Percentiles rank a stretch among this genome's conserved stretches.
Evolutionary conservation across 2,113 vertebrate species (phyloP).

Genomic region (Xyrauchen texanus): DNA sequence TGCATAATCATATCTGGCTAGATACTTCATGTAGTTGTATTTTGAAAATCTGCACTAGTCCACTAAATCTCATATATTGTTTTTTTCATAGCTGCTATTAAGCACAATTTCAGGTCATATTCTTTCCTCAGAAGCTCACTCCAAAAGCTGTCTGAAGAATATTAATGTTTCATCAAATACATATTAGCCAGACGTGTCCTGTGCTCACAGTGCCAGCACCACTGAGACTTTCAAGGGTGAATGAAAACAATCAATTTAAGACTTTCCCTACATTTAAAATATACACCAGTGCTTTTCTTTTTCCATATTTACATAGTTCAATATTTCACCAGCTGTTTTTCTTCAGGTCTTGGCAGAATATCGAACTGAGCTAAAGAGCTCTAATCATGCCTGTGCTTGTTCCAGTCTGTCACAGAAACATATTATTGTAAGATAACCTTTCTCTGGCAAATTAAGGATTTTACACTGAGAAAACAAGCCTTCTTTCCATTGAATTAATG

Average conservation of each 20-base stretch:
- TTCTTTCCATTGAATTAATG: background rate
- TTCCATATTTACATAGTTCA: background rate
- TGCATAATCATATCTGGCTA: constrained; percentile 7
- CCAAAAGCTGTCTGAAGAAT: constrained; percentile 39
- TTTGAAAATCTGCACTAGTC: background rate
- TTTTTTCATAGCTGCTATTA: constrained; percentile 19
- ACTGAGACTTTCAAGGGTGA: constrained; percentile 28
- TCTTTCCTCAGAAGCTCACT: constrained; percentile 24
- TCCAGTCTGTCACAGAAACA: constrained; percentile 5
- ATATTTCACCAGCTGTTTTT: constrained; percentile 33
- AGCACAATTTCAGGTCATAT: constrained; percentile 29
- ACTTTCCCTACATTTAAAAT: constrained; percentile 13
- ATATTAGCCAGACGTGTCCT: constrained; percentile 39
- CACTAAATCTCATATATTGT: background rate
- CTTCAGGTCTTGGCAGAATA: constrained; percentile 27
- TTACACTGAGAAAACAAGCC: background rate
- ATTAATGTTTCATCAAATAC: constrained; percentile 41
- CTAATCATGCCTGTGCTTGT: constrained; percentile 15
- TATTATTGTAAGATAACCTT: constrained; percentile 34
- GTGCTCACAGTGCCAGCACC: constrained; percentile 3
- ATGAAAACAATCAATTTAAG: constrained; percentile 42
- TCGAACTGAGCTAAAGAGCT: background rate
- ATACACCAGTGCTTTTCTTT: constrained; percentile 24
- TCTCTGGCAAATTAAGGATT: background rate
- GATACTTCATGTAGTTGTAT: background rate